Evolutionary conservation across 2,888 invertebrate species (phyloP).

Genomic region (Byasa hedistus): DNA sequence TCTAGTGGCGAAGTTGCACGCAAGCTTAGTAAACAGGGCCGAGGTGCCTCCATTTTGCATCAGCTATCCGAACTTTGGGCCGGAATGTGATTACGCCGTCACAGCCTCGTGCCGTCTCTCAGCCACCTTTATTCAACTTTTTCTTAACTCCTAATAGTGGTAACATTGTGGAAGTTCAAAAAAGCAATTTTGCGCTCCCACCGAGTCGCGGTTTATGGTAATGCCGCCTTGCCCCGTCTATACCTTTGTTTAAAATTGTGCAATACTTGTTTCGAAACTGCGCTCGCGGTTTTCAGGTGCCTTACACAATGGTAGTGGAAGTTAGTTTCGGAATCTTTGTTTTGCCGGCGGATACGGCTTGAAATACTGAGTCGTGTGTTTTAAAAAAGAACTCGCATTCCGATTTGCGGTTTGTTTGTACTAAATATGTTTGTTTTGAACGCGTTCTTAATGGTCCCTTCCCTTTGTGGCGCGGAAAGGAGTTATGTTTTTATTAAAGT

Average conservation of each 20-base stretch:
- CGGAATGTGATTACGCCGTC: conserved; percentile 59
- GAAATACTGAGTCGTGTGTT: conserved; percentile 40
- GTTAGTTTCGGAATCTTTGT: conserved; percentile 69
- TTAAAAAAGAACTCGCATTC: conserved; percentile 31
- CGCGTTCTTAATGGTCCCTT: conserved; percentile 5
- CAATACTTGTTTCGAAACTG: conserved; percentile 69
- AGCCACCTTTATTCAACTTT: conserved; percentile 66
- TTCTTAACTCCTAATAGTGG: conserved; percentile 65
- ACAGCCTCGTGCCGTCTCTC: conserved; percentile 48
- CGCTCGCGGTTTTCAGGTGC: conserved; percentile 65
- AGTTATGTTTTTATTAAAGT: conserved; percentile 22
- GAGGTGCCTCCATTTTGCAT: conserved; percentile 49
- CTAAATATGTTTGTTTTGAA: conserved; percentile 32
- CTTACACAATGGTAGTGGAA: conserved; percentile 57
- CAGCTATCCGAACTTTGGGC: conserved; percentile 48
- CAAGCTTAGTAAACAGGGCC: conserved; percentile 54
- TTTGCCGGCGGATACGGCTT: conserved; percentile 52
- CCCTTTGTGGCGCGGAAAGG: conserved; percentile 10
- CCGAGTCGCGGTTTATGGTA: conserved; percentile 71
- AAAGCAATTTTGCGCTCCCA: conserved; percentile 69
- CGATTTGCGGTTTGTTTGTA: conserved; percentile 27
- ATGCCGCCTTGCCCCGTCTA: conserved; percentile 59
- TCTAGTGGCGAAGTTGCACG: conserved; percentile 50
- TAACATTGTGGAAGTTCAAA: conserved; percentile 74
- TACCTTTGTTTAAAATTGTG: conserved; percentile 74